phyloP scores from a whole-genome alignment of 2,888 invertebrate species.

The Dasypogon diadema region DNA sequence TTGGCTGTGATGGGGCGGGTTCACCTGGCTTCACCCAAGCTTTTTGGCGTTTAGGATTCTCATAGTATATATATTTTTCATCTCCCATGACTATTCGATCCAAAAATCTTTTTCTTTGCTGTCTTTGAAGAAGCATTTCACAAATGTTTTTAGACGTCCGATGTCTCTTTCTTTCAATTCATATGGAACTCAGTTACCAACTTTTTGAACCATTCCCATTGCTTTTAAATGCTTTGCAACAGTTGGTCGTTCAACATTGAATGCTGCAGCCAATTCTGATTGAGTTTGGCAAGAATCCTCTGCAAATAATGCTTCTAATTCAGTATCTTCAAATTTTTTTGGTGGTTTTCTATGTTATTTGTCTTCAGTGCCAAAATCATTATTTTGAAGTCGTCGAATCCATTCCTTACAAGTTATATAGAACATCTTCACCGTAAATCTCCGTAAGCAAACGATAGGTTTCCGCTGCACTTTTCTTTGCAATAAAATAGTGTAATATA shows the following conservation, averaged over 20 bases:
- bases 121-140: not conserved
- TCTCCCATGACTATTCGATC: conserved; percentile 7
- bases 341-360: conserved; percentile 32
- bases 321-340: conserved; percentile 43
- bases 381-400: conserved; percentile 27
- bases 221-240: not conserved
- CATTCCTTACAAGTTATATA: conserved; percentile 7
- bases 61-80: not conserved
- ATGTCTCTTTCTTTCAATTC: not conserved
- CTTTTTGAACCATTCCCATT: no score
- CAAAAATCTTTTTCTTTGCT: not conserved
- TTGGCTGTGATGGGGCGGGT: conserved; percentile 16
- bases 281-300: not conserved
- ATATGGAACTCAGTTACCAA: not conserved
- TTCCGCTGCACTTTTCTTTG: not conserved
- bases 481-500: not conserved
- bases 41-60: conserved; percentile 35
- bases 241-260: not conserved
- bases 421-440: not conserved
- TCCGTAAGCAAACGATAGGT: not conserved
- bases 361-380: conserved; percentile 26
- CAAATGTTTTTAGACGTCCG: no score
- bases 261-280: not conserved
- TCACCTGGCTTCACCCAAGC: conserved; percentile 21
- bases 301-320: conserved; percentile 38